Evolutionary conservation across 2,888 invertebrate species (phyloP).

Genomic region (Campaea margaritaria): DNA sequence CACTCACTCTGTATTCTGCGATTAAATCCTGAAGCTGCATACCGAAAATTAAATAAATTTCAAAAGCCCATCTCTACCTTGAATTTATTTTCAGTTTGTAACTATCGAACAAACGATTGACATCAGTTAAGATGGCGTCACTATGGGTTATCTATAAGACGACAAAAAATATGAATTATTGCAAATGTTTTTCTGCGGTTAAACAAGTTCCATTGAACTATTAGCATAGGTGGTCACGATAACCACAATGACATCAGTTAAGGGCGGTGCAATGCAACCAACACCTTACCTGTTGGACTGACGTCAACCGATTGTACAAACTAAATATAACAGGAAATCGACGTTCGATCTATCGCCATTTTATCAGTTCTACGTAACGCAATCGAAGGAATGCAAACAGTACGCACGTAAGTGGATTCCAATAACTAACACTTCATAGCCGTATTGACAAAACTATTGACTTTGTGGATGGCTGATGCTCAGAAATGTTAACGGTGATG

Average conservation of each 20-base stretch:
- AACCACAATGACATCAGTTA: conserved; percentile 27
- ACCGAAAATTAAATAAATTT: too few species aligned
- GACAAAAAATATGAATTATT: neutral
- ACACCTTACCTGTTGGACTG: conserved; percentile 35
- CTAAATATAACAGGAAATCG: conserved; percentile 54
- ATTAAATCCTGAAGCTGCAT: too few species aligned
- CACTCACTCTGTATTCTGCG: too few species aligned
- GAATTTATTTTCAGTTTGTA: too few species aligned
- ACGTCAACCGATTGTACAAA: conserved; percentile 55
- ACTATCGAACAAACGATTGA: too few species aligned
- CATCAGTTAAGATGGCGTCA: too few species aligned
- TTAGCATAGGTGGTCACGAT: conserved; percentile 14
- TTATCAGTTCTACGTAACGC: conserved; percentile 55
- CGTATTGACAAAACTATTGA: conserved; percentile 22
- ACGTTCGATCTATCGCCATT: conserved; percentile 47
- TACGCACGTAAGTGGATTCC: conserved; percentile 40
- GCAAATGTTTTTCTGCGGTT: neutral
- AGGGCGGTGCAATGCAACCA: conserved; percentile 20
- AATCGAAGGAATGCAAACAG: conserved; percentile 45
- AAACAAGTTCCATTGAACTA: conserved; percentile 10
- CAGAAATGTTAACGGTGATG: conserved; percentile 9
- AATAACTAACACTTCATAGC: conserved; percentile 32
- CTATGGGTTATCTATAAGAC: too few species aligned
- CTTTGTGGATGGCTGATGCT: conserved; percentile 25
- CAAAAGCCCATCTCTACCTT: too few species aligned